phyloP scores from a whole-genome alignment of 1,140 invertebrate species.

The Drosophila ercepeae region DNA sequence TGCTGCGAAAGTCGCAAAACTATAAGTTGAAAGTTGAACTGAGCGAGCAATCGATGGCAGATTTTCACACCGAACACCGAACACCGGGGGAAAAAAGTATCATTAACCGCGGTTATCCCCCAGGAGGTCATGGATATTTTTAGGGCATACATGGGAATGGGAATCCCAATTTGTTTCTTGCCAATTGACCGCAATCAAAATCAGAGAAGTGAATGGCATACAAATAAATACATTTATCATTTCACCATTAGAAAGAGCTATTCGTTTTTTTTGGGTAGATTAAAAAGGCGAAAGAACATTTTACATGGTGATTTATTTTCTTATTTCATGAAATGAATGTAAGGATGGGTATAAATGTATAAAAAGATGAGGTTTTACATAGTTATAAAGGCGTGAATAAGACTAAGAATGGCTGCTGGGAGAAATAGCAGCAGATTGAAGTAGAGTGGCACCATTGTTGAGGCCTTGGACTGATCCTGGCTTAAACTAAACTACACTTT shows the following conservation, averaged over 20 bases:
- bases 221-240: constrained; percentile 8
- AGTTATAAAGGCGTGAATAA: neutral
- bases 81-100: constrained; percentile 28
- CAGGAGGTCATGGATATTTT: constrained; percentile 45
- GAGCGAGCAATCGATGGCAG: constrained; percentile 34
- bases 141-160: constrained; percentile 44
- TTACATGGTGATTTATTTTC: neutral
- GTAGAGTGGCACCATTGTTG: neutral
- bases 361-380: neutral
- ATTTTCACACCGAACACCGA: constrained; percentile 52
- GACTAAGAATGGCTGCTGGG: neutral
- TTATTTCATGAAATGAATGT: neutral
- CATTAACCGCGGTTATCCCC: constrained; percentile 63
- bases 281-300: neutral
- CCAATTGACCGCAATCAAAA: constrained; percentile 50
- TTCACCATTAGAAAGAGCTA: neutral
- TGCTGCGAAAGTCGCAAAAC: constrained; percentile 72
- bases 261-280: neutral
- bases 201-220: constrained; percentile 37
- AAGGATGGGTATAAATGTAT: neutral
- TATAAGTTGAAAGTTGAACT: constrained; percentile 76
- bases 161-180: constrained; percentile 22
- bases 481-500: no score
- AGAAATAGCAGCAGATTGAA: constrained; percentile 1
- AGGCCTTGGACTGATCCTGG: neutral